Evolutionary conservation across 1,140 invertebrate species (phyloP), one percentile per base, ranked within the genome.

Genomic region (Anthonomus grandis): DNA sequence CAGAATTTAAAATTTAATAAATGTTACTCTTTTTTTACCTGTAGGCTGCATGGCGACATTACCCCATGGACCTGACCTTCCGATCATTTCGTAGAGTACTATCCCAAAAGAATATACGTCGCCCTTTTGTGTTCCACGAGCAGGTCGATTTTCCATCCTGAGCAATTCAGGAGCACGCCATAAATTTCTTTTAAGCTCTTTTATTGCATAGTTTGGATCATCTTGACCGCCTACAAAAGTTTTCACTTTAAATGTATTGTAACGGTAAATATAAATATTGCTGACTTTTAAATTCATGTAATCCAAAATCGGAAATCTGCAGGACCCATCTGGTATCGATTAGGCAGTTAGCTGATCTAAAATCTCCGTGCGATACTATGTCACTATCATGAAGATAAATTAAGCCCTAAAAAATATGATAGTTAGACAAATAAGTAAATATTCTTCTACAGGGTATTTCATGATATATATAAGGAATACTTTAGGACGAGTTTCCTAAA

Each of bases 261-360:
- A 34, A 10, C 15, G 31, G 31, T 13, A 12, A 34, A 2, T 34
- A 8, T 45, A 22, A 9, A 18, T 8, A 19, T 42, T 52, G 74
- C 68, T 72, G 68, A 86, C 85, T 84, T 79, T 81, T 85, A 64
- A 90, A 85, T 69, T 88, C 85, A 64, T 86, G 83, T 10, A 91
- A 72, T 19, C 87, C 89, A 70, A 87, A 90, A 73, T 89, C 88
- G 0, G 86, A 78, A 19, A 91, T 86, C 71, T 90, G 86, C 4
- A 90, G 70, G 13, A 90, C 86, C 88, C 87, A 90, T 50, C 88
- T 76, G 54, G 83, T 84, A 70, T 90, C 88, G 3, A 91, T 84
- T 5, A 90, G 71, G 71, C 88, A 91, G 70, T 90, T 91, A 49
- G 83, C 86, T 0, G 87, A 87, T 31, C 85, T 81, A 4, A 91